Conservation (phyloP, 2,113 vertebrate species). For the Oceanodroma tethys region DNA sequence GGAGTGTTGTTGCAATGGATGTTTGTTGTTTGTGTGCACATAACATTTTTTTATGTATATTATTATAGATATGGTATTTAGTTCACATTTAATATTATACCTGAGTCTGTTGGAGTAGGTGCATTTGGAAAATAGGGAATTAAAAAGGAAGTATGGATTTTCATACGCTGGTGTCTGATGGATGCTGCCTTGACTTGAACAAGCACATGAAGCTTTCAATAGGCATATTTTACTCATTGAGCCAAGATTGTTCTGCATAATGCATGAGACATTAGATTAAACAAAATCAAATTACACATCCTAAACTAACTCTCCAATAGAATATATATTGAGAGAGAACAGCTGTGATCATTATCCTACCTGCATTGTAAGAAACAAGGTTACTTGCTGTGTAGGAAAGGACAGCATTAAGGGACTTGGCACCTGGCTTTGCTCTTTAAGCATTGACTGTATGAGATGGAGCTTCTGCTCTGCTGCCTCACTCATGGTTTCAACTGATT, state of each 20-base stretch:
- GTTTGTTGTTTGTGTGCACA: not conserved
- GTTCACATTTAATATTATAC: not conserved
- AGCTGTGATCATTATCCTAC: too few species aligned
- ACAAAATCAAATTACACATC: too few species aligned
- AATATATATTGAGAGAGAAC: too few species aligned
- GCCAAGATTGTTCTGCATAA: not conserved
- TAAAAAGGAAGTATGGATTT: not conserved
- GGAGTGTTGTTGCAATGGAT: not conserved
- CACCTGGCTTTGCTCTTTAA: not conserved
- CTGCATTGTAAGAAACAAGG: not conserved
- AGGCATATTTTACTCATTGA: not conserved
- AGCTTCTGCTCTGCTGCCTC: not conserved
- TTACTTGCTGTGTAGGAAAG: not conserved
- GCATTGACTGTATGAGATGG: not conserved
- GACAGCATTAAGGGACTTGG: too few species aligned
- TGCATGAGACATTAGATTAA: not conserved
- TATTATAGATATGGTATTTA: not conserved
- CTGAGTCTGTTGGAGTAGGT: not conserved
- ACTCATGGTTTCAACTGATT: not conserved
- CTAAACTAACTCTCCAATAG: not conserved
- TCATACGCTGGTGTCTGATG: not conserved
- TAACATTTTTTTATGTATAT: fast-evolving
- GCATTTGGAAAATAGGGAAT: not conserved
- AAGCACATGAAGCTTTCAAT: not conserved
- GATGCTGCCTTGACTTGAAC: not conserved